Percentiles rank a stretch among this genome's conserved stretches.
Conservation (phyloP, 2,113 vertebrate species). For the Sakesphorus luctuosus region DNA sequence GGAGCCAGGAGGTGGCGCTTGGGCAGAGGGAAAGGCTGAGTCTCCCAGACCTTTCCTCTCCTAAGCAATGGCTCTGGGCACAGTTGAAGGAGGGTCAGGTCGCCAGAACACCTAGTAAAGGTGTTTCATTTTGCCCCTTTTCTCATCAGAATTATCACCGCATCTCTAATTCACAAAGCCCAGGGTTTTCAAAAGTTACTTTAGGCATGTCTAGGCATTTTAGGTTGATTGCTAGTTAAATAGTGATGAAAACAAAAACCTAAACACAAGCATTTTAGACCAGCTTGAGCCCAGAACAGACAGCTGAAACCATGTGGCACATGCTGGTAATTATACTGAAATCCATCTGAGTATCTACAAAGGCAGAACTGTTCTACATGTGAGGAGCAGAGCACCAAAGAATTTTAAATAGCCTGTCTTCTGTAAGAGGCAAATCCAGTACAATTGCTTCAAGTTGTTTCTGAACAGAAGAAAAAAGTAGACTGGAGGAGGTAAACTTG, state of each 20-base stretch:
- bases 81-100: no score
- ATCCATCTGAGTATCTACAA: background rate
- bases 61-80: accelerated
- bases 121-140: background rate
- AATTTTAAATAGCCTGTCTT: background rate
- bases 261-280: background rate
- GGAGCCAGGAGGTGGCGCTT: background rate
- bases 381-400: background rate
- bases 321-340: background rate
- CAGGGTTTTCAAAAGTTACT: background rate
- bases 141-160: background rate
- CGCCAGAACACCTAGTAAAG: background rate
- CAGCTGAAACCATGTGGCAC: background rate
- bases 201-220: background rate
- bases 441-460: background rate
- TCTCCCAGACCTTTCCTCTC: no score
- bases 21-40: background rate
- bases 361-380: background rate
- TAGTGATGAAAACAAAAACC: background rate
- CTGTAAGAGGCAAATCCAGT: background rate
- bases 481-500: background rate
- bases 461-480: background rate
- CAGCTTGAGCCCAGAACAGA: background rate
- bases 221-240: background rate
- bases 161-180: background rate